These are phyloP conservation scores for Ammospiza nelsoni DNA, from an alignment of 2,113 vertebrate genomes.

Conservation along the genomic window DNA sequence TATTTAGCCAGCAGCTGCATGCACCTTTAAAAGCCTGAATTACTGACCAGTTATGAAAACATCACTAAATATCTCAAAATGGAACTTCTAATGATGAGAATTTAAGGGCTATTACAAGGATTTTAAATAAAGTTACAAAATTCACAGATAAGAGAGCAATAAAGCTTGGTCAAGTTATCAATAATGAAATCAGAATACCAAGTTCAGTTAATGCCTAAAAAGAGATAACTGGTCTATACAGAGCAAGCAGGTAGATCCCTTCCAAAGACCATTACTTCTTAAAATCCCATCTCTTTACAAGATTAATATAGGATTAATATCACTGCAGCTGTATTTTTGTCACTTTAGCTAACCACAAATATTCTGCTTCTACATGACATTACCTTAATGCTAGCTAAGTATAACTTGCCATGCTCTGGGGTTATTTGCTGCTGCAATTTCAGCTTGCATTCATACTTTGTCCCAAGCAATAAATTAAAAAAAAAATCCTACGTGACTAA, in stretches of 20 bases:
- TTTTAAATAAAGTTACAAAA: slow-evolving; percentile 28
- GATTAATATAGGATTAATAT: slow-evolving; percentile 69
- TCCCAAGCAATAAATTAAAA: slow-evolving; percentile 53
- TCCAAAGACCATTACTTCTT: slow-evolving; percentile 53
- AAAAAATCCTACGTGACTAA: slow-evolving; percentile 19
- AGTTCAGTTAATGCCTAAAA: slow-evolving; percentile 31
- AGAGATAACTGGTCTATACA: slow-evolving; percentile 40
- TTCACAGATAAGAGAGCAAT: not conserved
- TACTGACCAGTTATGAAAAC: not conserved
- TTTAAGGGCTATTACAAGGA: slow-evolving; percentile 26
- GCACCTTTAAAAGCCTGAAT: not conserved
- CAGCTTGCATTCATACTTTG: slow-evolving; percentile 62
- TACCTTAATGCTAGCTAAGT: slow-evolving; percentile 71
- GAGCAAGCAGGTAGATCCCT: slow-evolving; percentile 44
- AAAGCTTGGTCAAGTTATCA: not conserved
- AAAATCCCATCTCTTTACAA: slow-evolving; percentile 68
- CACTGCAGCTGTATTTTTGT: slow-evolving; percentile 62
- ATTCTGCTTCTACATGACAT: slow-evolving; percentile 68
- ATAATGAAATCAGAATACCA: slow-evolving; percentile 46
- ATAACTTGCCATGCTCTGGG: slow-evolving; percentile 44
- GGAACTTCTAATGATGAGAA: not conserved
- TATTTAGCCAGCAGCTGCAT: not conserved
- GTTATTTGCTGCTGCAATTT: slow-evolving; percentile 68
- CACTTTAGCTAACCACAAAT: slow-evolving; percentile 66
- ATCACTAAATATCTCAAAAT: not conserved